phyloP scores from a whole-genome alignment of 2,888 invertebrate genomes.

The Drosophila pullipes region DNA sequence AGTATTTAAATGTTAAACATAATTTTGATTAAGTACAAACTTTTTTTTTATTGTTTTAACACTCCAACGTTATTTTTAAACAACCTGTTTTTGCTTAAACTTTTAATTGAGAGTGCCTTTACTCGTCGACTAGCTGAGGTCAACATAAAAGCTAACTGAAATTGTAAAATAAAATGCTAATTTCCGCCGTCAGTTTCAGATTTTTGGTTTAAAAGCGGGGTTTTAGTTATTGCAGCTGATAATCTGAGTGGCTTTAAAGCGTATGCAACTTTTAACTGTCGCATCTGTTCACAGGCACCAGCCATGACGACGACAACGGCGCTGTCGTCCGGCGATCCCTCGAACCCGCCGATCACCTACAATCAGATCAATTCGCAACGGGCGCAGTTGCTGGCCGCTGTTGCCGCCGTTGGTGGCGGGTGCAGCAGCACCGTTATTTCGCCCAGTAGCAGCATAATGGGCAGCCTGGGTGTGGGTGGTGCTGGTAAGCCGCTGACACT shows the following conservation, averaged over 20 bases:
- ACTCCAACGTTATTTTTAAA: background rate
- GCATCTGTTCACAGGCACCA: slow-evolving; percentile 57
- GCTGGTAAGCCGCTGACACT: slow-evolving; percentile 46
- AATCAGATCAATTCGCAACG: slow-evolving; percentile 84
- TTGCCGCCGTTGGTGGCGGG: slow-evolving; percentile 75
- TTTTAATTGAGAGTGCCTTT: background rate
- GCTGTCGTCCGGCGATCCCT: slow-evolving; percentile 66
- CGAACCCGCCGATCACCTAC: slow-evolving; percentile 81
- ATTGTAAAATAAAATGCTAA: slow-evolving; percentile 6
- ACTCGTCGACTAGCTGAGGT: background rate
- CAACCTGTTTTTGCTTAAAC: too few species aligned
- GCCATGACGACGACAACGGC: slow-evolving; percentile 62
- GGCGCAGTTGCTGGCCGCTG: slow-evolving; percentile 82
- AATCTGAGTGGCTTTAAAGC: slow-evolving; percentile 15
- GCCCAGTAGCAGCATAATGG: slow-evolving; percentile 68
- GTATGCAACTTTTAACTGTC: slow-evolving; percentile 1
- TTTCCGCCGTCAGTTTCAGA: background rate
- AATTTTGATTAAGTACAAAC: background rate
- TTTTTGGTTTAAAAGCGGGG: background rate
- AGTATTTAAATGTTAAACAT: background rate
- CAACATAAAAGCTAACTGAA: background rate
- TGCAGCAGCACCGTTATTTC: slow-evolving; percentile 71
- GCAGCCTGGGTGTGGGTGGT: slow-evolving; percentile 52
- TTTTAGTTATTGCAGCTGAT: too few species aligned
- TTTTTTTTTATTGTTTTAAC: background rate